Evolutionary conservation across 1,140 invertebrate species (phyloP).

Genomic region (Babylonia areolata): DNA sequence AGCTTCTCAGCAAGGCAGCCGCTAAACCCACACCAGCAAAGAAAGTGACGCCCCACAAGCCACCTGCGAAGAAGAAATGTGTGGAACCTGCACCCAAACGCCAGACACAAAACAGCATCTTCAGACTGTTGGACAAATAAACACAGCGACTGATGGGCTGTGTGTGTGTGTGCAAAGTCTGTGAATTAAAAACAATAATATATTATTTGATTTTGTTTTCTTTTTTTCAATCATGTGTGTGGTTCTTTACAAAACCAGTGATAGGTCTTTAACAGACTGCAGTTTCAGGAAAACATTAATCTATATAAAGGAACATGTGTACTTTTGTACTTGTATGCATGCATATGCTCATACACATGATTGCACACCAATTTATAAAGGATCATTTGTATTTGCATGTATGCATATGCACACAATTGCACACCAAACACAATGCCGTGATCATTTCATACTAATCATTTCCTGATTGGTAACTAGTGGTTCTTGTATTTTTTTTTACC

Average conservation of each 20-base stretch:
- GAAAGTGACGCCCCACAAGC: conserved; percentile 44
- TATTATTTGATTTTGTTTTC: neutral
- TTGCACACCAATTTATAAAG: too few relatives aligned
- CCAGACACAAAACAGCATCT: conserved; percentile 27
- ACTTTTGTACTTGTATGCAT: neutral
- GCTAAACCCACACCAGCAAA: neutral
- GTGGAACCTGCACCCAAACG: neutral
- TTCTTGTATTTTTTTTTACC: too few relatives aligned
- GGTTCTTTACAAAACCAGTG: too few relatives aligned
- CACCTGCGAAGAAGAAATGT: conserved; percentile 33
- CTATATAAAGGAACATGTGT: too few relatives aligned
- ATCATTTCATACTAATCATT: too few relatives aligned
- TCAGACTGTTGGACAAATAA: conserved; percentile 29
- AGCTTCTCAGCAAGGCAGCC: conserved; percentile 1
- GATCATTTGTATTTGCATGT: too few relatives aligned
- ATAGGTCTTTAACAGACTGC: too few relatives aligned
- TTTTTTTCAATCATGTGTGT: too few relatives aligned
- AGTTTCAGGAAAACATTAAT: too few relatives aligned
- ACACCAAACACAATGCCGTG: too few relatives aligned
- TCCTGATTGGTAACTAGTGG: too few relatives aligned
- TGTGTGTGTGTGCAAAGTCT: neutral
- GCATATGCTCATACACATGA: neutral
- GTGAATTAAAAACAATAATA: neutral
- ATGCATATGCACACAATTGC: too few relatives aligned
- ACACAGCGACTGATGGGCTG: neutral